phyloP scores from a whole-genome alignment of 37 sponge, comb jelly and placozoan species.

The Chondrosia reniformis region DNA sequence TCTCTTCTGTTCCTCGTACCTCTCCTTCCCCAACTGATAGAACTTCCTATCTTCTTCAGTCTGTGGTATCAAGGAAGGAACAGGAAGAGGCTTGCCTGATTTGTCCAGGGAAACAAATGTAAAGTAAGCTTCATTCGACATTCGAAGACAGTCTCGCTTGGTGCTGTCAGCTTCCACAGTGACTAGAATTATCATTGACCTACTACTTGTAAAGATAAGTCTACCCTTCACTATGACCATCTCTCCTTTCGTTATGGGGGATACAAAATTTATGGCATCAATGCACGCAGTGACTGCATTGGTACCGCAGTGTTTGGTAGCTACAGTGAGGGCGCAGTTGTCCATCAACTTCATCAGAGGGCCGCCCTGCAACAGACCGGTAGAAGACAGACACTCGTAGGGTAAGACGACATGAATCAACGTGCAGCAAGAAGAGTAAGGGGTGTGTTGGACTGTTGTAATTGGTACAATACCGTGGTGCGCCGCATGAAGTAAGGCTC shows the following conservation, averaged over 20 bases:
- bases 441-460: slow-evolving; percentile 7
- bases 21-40: slow-evolving; percentile 45
- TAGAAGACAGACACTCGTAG: slow-evolving; percentile 52
- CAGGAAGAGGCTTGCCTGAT: slow-evolving; percentile 30
- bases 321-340: slow-evolving; percentile 67
- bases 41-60: slow-evolving; percentile 52
- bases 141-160: slow-evolving; percentile 22
- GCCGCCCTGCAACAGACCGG: slow-evolving; percentile 66
- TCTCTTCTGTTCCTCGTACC: slow-evolving; percentile 54
- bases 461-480: background rate
- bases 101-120: slow-evolving; percentile 78
- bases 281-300: slow-evolving; percentile 72
- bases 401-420: slow-evolving; percentile 68
- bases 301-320: slow-evolving; percentile 56
- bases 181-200: slow-evolving; percentile 68
- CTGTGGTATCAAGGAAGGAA: slow-evolving; percentile 49
- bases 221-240: slow-evolving; percentile 69
- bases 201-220: slow-evolving; percentile 47
- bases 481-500: background rate
- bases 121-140: slow-evolving; percentile 74
- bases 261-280: slow-evolving; percentile 81
- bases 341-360: slow-evolving; percentile 94
- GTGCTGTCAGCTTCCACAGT: slow-evolving; percentile 53
- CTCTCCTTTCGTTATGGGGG: slow-evolving; percentile 66
- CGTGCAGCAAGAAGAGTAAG: slow-evolving; percentile 45